Evolutionary conservation across 2,888 invertebrate genomes (phyloP), one percentile per base, ranked within the genome.

Genomic region (Pyralis farinalis): DNA sequence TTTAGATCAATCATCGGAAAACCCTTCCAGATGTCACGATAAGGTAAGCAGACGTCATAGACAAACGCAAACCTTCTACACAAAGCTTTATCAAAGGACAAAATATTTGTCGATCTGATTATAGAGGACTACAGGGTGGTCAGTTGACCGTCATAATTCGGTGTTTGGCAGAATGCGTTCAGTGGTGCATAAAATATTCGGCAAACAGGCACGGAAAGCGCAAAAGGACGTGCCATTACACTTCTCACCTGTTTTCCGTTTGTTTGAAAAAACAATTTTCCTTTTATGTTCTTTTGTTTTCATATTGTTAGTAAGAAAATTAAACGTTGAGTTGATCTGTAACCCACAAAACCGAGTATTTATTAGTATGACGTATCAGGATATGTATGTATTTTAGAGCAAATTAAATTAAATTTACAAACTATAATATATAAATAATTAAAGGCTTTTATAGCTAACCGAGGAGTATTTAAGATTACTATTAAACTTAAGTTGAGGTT

Each of bases 131-230:
- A 60, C 56, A 59, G 68, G 72, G 75, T 81, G 80, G 71, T 63
- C 87, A 87, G 77, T 82, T 90, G 89, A 86, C 90, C 88, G 87
- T 85, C 68, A 87, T 90, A 88, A 90, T 88, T 82, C 71, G 68
- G 67, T 63, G 61, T 57, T 55, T 57, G 78, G 72, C 73, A 66
- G 73, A 75, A 78, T 73, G 71, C 60, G 78, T 48, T 59, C 86
- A 82, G 58, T 76, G 87, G 76, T 66, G 89, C 89, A 84, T 89
- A 82, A 87, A 88, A 89, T 86, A 87, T 86, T 81, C 66, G 65
- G 60, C 66, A 60, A 66, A 59, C 60, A 67, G 52, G 45, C 59
- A 64, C 61, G 61, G 62, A 77, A 76, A 76, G 80, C 64, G 76
- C 75, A 79, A 81, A 79, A 61, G 71, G 70, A 73, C 78, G 73